These are phyloP conservation scores for Peromyscus maniculatus DNA, from an alignment of 2,113 vertebrate genomes.

Conservation along the genomic window DNA sequence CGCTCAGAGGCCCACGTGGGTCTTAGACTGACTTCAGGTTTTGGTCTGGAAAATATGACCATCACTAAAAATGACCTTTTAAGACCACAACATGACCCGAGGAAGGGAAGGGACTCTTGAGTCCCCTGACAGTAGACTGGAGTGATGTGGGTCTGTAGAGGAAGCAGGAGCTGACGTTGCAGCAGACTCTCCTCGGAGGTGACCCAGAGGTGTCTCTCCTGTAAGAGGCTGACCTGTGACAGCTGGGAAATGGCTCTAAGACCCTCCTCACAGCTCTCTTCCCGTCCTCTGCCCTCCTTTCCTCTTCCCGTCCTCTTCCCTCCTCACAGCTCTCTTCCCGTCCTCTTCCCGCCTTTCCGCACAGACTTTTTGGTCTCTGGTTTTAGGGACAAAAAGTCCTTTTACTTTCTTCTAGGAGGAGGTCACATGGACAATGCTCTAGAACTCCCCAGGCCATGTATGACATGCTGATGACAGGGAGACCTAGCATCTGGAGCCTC, in stretches of 20 bases:
- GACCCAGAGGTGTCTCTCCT: too few species aligned
- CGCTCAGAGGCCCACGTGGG: accelerated
- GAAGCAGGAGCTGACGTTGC: too few species aligned
- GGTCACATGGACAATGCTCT: background rate
- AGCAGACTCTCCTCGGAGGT: background rate
- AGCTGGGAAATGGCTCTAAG: accelerated
- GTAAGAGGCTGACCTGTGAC: background rate
- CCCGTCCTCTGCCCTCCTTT: background rate
- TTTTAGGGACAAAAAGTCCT: background rate
- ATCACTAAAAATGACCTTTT: background rate
- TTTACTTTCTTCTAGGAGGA: conserved; percentile 1
- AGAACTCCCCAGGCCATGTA: background rate
- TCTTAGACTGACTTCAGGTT: background rate
- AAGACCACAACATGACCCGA: background rate
- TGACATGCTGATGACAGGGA: background rate
- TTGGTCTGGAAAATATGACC: background rate
- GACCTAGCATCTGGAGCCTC: background rate
- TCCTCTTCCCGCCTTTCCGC: background rate
- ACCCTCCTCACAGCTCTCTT: too few species aligned
- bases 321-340: too few species aligned
- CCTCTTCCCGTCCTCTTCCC: background rate
- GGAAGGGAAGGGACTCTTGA: background rate
- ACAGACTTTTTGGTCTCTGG: background rate
- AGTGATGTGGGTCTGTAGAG: accelerated
- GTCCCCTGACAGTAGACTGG: accelerated